These are phyloP conservation scores for Metacarcinus magister DNA, from an alignment of 2,888 invertebrate genomes.

Conservation along the genomic window DNA sequence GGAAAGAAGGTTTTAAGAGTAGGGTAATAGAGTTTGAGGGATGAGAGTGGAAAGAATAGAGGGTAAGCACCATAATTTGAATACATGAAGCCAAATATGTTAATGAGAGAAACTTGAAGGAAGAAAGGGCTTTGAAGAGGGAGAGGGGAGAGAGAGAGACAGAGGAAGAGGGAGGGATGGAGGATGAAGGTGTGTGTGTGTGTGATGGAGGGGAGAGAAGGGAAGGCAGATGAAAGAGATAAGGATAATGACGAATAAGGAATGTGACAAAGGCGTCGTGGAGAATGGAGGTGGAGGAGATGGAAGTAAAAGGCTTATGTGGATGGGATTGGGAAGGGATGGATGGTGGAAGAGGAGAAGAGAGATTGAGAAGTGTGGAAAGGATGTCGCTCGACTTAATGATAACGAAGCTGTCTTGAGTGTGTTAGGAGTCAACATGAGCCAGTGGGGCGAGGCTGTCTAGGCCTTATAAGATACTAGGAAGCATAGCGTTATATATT, in stretches of 20 bases:
- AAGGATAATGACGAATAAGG: conserved; percentile 18
- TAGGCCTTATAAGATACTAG: too few species aligned
- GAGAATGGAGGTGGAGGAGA: neutral
- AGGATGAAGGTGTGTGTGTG: neutral
- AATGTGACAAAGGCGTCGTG: neutral
- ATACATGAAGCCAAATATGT: neutral
- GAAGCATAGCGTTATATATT: too few species aligned
- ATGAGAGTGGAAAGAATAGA: neutral
- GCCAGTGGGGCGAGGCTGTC: too few species aligned
- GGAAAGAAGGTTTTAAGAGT: conserved; percentile 10
- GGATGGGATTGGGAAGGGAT: neutral
- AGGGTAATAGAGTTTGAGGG: conserved; percentile 48
- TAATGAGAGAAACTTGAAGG: neutral
- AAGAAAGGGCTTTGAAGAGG: neutral
- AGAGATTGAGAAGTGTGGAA: neutral
- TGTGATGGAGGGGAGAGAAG: too few species aligned
- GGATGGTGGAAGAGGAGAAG: neutral
- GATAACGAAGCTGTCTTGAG: too few species aligned
- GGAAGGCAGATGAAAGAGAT: conserved; percentile 17
- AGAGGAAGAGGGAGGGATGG: neutral
- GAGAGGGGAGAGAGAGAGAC: neutral
- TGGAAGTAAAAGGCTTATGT: neutral
- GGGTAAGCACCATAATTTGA: conserved; percentile 27
- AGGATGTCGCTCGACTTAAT: too few species aligned
- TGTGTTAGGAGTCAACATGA: too few species aligned